Conservation (phyloP, 2,113 vertebrate genomes). For the Beaufortia kweichowensis region DNA sequence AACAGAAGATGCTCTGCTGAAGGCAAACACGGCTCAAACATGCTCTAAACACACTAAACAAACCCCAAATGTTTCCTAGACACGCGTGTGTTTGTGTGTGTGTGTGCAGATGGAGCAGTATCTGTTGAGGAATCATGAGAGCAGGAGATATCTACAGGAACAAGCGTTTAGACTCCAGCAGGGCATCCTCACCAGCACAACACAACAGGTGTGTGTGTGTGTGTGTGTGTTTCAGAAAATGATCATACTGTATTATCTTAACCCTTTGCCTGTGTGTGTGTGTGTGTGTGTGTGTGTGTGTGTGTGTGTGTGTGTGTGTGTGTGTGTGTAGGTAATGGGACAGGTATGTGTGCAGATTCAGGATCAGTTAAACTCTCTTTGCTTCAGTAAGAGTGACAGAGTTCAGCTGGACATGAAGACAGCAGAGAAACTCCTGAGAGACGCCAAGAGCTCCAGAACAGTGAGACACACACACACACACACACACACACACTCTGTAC, state of each 20-base stretch:
- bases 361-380: slow-evolving; percentile 95
- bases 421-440: slow-evolving; percentile 86
- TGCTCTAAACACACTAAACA: no score
- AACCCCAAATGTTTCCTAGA: no score
- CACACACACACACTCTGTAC: background rate
- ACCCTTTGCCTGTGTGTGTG: slow-evolving; percentile 7
- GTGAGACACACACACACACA: slow-evolving; percentile 64
- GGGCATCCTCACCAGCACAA: slow-evolving; percentile 94
- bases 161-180: slow-evolving; percentile 95
- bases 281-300: slow-evolving; percentile 3
- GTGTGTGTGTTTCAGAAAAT: background rate
- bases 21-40: slow-evolving; percentile 71
- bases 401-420: slow-evolving; percentile 87
- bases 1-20: slow-evolving; percentile 93
- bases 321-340: no score
- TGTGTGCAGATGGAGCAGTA: slow-evolving; percentile 90
- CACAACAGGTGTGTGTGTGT: slow-evolving; percentile 82
- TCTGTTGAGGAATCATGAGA: slow-evolving; percentile 95
- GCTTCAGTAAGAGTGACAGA: slow-evolving; percentile 73
- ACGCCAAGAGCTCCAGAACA: slow-evolving; percentile 94
- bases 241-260: no score
- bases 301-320: background rate
- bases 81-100: no score
- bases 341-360: slow-evolving; percentile 96
- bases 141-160: slow-evolving; percentile 91